phyloP scores from a whole-genome alignment of 2,797 vertebrate genomes.

The Lemur catta region DNA sequence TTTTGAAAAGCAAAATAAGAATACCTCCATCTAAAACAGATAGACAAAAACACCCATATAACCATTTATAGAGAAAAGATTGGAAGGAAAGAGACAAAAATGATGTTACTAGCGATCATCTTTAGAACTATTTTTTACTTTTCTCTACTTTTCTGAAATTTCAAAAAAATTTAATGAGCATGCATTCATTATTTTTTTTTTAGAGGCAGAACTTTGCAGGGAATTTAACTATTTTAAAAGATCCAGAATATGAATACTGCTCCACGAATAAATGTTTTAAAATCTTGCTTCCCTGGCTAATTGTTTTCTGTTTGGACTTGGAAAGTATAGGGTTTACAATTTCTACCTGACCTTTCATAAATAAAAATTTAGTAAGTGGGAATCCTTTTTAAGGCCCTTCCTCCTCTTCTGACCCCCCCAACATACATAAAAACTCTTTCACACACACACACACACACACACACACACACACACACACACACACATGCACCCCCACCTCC shows the following conservation, averaged over 20 bases:
- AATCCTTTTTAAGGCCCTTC: neutral
- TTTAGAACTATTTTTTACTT: neutral
- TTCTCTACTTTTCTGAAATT: neutral
- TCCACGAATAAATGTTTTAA: neutral
- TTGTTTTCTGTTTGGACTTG: neutral
- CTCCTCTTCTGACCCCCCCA: neutral
- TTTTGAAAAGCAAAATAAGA: neutral
- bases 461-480: neutral
- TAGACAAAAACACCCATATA: neutral
- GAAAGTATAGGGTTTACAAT: neutral
- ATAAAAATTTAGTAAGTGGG: neutral
- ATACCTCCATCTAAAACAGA: neutral
- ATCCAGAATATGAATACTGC: neutral
- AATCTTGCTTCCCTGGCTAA: neutral
- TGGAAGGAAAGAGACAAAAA: neutral
- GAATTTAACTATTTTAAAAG: neutral
- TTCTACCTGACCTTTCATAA: neutral
- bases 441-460: rapidly evolving
- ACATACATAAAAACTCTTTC: neutral
- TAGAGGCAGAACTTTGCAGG: neutral
- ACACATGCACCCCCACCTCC: neutral
- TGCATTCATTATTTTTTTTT: neutral
- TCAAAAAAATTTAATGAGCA: neutral
- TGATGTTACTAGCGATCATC: neutral
- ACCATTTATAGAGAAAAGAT: neutral